phyloP scores from a whole-genome alignment of 2,888 invertebrate species.

The Mimumesa dahlbomi region DNA sequence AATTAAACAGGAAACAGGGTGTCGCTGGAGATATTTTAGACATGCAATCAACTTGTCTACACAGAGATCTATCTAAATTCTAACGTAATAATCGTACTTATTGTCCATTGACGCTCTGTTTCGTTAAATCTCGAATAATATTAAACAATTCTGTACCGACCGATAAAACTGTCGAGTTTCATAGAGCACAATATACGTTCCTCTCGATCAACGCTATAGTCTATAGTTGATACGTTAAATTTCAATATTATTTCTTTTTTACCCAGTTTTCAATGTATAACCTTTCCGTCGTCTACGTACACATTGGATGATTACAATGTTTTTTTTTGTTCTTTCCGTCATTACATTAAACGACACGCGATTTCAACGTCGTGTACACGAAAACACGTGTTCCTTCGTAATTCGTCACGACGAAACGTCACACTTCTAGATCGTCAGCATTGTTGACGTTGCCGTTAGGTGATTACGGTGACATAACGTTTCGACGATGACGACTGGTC shows the following conservation, averaged over 20 bases:
- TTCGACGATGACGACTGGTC: not conserved
- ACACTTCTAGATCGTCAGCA: not conserved
- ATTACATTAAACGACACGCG: no score
- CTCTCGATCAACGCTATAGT: no score
- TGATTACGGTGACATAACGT: not conserved
- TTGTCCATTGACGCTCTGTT: conserved; percentile 36
- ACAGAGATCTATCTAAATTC: conserved; percentile 33
- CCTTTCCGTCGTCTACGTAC: no score
- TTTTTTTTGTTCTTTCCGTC: no score
- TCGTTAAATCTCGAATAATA: no score
- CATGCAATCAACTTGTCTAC: conserved; percentile 48
- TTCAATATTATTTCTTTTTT: no score
- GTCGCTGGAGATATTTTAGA: conserved; percentile 23
- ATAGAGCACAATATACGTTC: not conserved
- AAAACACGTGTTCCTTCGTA: not conserved
- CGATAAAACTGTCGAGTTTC: conserved; percentile 27
- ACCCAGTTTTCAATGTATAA: no score
- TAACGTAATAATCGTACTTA: conserved; percentile 38
- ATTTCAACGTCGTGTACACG: no score
- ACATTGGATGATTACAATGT: no score
- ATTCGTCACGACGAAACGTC: not conserved
- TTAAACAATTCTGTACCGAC: not conserved
- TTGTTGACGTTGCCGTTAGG: not conserved
- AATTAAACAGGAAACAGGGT: conserved; percentile 24
- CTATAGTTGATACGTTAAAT: no score